These are phyloP conservation scores for Sminthurinus aureus DNA, from an alignment of 2,888 invertebrate genomes.

Conservation along the genomic window DNA sequence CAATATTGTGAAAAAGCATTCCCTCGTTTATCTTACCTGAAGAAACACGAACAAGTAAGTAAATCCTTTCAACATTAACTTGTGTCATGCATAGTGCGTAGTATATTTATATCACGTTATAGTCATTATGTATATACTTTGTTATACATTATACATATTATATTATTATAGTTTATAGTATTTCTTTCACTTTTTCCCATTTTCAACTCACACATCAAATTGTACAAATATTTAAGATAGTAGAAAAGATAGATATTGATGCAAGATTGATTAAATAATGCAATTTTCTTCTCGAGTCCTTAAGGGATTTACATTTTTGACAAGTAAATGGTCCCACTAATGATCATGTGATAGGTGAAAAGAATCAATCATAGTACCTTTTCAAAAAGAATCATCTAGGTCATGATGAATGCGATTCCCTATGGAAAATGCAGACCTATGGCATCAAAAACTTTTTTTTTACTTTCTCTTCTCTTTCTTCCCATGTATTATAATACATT, in stretches of 20 bases:
- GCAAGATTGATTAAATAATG: background rate
- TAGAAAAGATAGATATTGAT: background rate
- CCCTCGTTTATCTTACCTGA: conserved; percentile 83
- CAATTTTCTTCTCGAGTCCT: conserved; percentile 4
- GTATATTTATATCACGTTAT: background rate
- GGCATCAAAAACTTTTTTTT: no score
- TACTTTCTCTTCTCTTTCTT: no score
- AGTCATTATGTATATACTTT: no score
- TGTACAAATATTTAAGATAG: background rate
- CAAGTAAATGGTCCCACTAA: background rate
- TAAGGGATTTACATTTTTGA: background rate
- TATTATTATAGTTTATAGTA: no score
- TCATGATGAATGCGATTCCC: background rate
- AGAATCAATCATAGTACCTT: conserved; percentile 11
- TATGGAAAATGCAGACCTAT: no score
- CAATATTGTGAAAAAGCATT: conserved; percentile 92
- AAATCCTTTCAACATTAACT: background rate
- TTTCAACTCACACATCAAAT: no score
- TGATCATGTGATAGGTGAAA: background rate
- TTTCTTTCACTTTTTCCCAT: no score
- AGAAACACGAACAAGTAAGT: conserved; percentile 89
- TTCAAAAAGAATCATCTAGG: background rate
- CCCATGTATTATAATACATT: no score
- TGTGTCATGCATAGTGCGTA: background rate
- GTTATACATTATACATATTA: no score